phyloP scores from a whole-genome alignment of 2,113 vertebrate species.

The Diglossa brunneiventris region DNA sequence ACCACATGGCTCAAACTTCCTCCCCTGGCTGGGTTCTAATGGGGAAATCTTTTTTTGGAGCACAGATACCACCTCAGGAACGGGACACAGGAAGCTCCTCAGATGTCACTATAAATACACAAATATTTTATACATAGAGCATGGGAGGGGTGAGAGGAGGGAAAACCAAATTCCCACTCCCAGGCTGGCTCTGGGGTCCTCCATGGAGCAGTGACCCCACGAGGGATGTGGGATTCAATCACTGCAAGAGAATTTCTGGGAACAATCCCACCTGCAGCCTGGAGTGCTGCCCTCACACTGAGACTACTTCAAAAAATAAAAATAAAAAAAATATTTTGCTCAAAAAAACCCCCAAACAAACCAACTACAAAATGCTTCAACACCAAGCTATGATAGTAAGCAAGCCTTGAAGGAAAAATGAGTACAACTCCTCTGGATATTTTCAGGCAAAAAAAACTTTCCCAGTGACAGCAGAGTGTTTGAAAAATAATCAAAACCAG shows the following conservation, averaged over 20 bases:
- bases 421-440: not conserved
- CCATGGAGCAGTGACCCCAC: accelerated
- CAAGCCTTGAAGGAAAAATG: not conserved
- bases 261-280: not conserved
- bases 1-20: not conserved
- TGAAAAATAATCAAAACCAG: not conserved
- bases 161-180: accelerated
- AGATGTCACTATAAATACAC: not conserved
- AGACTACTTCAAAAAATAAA: not conserved
- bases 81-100: not conserved
- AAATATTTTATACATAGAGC: accelerated
- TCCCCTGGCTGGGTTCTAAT: not conserved
- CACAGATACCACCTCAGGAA: not conserved
- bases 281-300: not conserved
- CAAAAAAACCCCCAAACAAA: not conserved
- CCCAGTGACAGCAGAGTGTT: not conserved
- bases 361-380: not conserved
- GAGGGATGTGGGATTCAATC: accelerated
- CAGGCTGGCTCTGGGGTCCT: not conserved
- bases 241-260: not conserved
- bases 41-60: not conserved
- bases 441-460: not conserved
- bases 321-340: not conserved
- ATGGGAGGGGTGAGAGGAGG: not conserved
- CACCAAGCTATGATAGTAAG: not conserved